Evolutionary conservation across 2,113 vertebrate genomes (phyloP).

Genomic region (Suricata suricatta): DNA sequence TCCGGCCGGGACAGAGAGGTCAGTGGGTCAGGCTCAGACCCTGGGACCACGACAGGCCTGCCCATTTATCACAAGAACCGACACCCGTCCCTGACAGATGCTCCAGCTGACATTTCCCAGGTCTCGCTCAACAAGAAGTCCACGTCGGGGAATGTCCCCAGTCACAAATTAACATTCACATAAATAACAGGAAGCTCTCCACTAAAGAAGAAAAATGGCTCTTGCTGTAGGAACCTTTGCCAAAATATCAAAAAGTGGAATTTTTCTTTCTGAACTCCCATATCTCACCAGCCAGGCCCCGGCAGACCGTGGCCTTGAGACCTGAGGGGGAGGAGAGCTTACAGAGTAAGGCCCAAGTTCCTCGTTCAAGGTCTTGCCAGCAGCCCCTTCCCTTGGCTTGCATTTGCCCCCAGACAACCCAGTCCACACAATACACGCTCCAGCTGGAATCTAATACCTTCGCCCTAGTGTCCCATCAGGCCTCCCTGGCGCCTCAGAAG

Average conservation of each 20-base stretch:
- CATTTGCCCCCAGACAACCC: neutral
- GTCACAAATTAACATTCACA: conserved; percentile 69
- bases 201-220: conserved; percentile 68
- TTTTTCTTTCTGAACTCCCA: conserved; percentile 27
- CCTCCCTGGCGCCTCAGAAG: neutral
- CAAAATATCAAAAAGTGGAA: conserved; percentile 16
- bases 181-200: conserved; percentile 48
- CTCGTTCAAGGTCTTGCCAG: neutral
- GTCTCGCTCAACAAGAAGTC: neutral
- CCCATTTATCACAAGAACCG: conserved; percentile 36
- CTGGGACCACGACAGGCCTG: neutral
- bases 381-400: neutral
- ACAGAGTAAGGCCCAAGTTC: neutral
- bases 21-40: neutral
- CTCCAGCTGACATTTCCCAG: conserved; percentile 61
- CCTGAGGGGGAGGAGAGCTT: neutral
- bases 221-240: conserved; percentile 4
- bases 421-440: neutral
- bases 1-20: neutral
- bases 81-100: neutral
- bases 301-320: neutral
- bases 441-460: neutral
- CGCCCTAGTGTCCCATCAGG: neutral
- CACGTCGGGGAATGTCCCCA: conserved; percentile 53
- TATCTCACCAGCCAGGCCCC: neutral